Conservation (phyloP, 2,888 invertebrate genomes). For the Drosophila anomelani region DNA sequence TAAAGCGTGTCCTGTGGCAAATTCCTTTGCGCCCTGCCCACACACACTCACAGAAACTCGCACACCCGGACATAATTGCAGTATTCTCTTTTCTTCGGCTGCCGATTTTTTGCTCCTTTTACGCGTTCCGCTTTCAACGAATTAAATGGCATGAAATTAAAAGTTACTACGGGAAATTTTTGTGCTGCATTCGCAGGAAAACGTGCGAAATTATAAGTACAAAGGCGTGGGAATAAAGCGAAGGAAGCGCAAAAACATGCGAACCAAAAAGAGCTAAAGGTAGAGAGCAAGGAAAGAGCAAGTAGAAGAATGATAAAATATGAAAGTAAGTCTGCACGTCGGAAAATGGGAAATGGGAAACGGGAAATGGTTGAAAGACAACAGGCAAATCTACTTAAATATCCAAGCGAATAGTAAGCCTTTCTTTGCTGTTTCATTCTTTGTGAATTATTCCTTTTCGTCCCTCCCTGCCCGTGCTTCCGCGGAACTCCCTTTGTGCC, state of each 20-base stretch:
- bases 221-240: constrained; percentile 54
- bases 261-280: constrained; percentile 38
- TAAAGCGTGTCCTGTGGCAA: constrained; percentile 78
- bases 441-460: constrained; percentile 45
- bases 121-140: constrained; percentile 77
- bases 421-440: constrained; percentile 57
- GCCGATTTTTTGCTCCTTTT: constrained; percentile 47
- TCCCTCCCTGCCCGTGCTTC: constrained; percentile 2
- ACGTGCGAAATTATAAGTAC: constrained; percentile 79
- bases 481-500: constrained; percentile 34
- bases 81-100: constrained; percentile 57
- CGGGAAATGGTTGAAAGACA: constrained; percentile 53
- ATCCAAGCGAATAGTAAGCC: constrained; percentile 73
- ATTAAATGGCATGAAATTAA: constrained; percentile 82
- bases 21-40: constrained; percentile 55
- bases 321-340: constrained; percentile 48
- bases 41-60: constrained; percentile 35
- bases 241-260: constrained; percentile 40
- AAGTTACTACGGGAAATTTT: constrained; percentile 78
- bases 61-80: constrained; percentile 40
- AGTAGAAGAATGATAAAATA: constrained; percentile 58
- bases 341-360: constrained; percentile 8
- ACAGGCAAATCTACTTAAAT: constrained; percentile 77
- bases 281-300: constrained; percentile 33
- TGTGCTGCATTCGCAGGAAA: constrained; percentile 81